Evolutionary conservation across 2,888 invertebrate genomes (phyloP).

Genomic region (Meta bourneti): DNA sequence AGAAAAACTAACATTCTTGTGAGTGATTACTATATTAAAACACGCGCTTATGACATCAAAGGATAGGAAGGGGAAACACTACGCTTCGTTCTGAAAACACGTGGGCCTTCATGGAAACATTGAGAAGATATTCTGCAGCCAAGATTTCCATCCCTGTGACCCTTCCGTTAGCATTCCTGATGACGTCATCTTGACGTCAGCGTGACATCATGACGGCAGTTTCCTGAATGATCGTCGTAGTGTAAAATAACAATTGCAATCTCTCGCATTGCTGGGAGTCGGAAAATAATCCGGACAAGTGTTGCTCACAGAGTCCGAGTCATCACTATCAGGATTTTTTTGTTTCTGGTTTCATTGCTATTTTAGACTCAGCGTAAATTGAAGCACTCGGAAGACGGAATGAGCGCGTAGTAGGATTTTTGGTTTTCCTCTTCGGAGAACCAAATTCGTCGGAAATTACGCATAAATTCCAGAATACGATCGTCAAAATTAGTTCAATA

Average conservation of each 20-base stretch:
- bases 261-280: conserved; percentile 22
- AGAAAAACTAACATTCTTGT: conserved; percentile 41
- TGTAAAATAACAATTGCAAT: conserved; percentile 44
- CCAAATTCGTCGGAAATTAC: neutral
- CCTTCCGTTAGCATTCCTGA: conserved; percentile 39
- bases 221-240: conserved; percentile 60
- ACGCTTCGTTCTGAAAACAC: conserved; percentile 57
- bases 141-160: conserved; percentile 56
- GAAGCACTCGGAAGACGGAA: neutral
- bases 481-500: neutral
- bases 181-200: conserved; percentile 65
- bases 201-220: conserved; percentile 60
- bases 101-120: conserved; percentile 51
- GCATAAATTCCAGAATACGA: neutral
- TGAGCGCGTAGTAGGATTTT: neutral
- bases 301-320: conserved; percentile 31
- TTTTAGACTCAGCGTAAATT: conserved; percentile 5
- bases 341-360: neutral
- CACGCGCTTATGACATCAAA: conserved; percentile 29
- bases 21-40: conserved; percentile 67
- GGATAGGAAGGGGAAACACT: conserved; percentile 5
- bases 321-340: conserved; percentile 32
- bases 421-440: neutral
- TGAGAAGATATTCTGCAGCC: conserved; percentile 14
- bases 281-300: conserved; percentile 7